phyloP scores from a whole-genome alignment of 2,113 vertebrate genomes.

The Macrotis lagotis region DNA sequence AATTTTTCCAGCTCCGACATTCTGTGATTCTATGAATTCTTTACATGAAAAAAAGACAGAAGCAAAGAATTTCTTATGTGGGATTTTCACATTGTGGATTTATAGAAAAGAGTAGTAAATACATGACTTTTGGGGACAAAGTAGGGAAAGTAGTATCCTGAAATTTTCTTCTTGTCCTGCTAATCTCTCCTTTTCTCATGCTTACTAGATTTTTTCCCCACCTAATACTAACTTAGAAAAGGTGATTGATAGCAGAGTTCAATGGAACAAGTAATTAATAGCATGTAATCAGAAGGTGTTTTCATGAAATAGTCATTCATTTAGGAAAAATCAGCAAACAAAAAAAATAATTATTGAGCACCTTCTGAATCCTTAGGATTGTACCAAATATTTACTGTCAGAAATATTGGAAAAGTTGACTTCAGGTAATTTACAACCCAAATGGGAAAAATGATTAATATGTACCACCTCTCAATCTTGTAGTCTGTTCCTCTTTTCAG shows the following conservation, averaged over 20 bases:
- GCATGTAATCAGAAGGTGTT: not conserved
- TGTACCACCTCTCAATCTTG: not conserved
- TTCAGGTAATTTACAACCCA: not conserved
- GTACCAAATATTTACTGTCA: not conserved
- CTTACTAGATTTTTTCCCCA: not conserved
- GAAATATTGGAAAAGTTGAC: constrained; percentile 20
- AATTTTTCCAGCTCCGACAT: not conserved
- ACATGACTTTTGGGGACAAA: not conserved
- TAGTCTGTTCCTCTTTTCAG: not conserved
- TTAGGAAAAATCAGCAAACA: not conserved
- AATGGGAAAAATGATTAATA: not conserved
- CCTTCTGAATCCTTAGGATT: not conserved
- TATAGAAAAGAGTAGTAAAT: not conserved
- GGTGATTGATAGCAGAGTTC: not conserved
- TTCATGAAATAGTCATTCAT: not conserved
- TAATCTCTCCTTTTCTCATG: not conserved
- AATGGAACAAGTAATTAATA: not conserved
- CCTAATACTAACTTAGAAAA: not conserved
- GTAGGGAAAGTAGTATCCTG: not conserved
- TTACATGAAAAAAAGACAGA: not conserved
- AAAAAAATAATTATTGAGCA: not conserved
- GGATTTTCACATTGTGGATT: not conserved
- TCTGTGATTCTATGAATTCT: not conserved
- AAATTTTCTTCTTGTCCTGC: not conserved
- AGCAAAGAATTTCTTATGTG: not conserved